phyloP scores from a whole-genome alignment of 2,888 invertebrate genomes.

The Drosophila siamana region DNA sequence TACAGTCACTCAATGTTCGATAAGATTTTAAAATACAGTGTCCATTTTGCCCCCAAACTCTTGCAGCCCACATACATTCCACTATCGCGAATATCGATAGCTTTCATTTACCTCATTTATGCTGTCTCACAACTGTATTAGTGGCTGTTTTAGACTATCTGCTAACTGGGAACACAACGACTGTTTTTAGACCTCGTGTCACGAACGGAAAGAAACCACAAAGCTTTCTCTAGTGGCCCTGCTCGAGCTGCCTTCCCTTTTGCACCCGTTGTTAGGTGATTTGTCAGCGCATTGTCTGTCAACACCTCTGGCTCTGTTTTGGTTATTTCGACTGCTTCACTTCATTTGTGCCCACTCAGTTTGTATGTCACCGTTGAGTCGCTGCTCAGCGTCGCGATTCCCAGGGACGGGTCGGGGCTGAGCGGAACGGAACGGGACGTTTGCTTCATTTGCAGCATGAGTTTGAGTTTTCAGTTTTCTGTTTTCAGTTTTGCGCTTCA shows the following conservation, averaged over 20 bases:
- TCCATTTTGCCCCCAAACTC: too few species aligned
- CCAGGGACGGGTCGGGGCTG: too few species aligned
- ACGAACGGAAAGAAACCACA: too few species aligned
- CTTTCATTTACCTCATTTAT: too few species aligned
- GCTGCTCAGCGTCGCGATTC: too few species aligned
- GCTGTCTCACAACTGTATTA: too few species aligned
- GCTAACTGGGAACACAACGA: background rate
- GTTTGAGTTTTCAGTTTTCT: constrained; percentile 56
- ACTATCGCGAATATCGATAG: too few species aligned
- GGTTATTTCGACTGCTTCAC: constrained; percentile 14
- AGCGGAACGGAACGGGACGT: constrained; percentile 45
- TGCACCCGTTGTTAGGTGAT: constrained; percentile 50
- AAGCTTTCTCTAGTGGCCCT: background rate
- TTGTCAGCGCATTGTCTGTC: constrained; percentile 63
- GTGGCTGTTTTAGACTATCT: too few species aligned
- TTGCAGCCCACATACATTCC: too few species aligned
- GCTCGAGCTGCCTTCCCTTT: background rate
- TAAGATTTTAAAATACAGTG: too few species aligned
- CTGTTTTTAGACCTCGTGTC: too few species aligned
- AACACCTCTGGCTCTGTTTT: constrained; percentile 46
- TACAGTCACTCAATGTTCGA: too few species aligned
- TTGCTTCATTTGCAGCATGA: constrained; percentile 76
- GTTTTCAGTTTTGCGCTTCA: constrained; percentile 22
- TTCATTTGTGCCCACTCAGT: constrained; percentile 19
- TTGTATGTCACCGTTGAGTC: constrained; percentile 58